A percentile compares a stretch with the other conserved stretches of the same genome.
These are phyloP conservation scores for Lasioglossum lativentre DNA, from an alignment of 2,888 invertebrate genomes.

Conservation along the genomic window DNA sequence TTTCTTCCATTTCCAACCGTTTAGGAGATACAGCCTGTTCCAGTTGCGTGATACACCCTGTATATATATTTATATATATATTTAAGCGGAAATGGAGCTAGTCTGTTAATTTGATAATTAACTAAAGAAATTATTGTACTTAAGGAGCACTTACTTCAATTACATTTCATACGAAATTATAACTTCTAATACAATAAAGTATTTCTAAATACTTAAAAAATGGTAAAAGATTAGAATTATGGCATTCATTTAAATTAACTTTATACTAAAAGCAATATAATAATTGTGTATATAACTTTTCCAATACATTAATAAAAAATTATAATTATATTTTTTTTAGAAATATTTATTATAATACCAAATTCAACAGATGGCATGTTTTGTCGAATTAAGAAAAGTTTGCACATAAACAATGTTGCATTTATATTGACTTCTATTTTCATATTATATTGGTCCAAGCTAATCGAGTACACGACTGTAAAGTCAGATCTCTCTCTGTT, in stretches of 20 bases:
- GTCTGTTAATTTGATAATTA: slow-evolving; percentile 25
- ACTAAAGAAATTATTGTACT: slow-evolving; percentile 20
- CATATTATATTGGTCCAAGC: slow-evolving; percentile 46
- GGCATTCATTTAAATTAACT: slow-evolving; percentile 15
- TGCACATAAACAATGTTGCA: slow-evolving; percentile 37
- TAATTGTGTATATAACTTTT: slow-evolving; percentile 51
- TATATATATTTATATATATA: slow-evolving; percentile 15
- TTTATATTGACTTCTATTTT: slow-evolving; percentile 55
- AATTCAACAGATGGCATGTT: slow-evolving; percentile 57
- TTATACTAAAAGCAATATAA: slow-evolving; percentile 18
- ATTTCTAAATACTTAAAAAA: slow-evolving; percentile 24
- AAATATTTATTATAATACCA: slow-evolving; percentile 62
- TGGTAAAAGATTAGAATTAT: slow-evolving; percentile 21
- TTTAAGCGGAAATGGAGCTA: slow-evolving; percentile 24
- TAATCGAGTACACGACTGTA: slow-evolving; percentile 36
- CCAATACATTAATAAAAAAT: slow-evolving; percentile 49
- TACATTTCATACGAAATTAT: slow-evolving; percentile 39
- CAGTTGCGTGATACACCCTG: background rate
- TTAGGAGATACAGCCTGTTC: too few species aligned
- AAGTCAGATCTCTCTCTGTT: slow-evolving; percentile 41
- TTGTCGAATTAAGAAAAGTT: slow-evolving; percentile 53
- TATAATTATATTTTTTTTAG: slow-evolving; percentile 42
- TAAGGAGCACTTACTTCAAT: slow-evolving; percentile 29
- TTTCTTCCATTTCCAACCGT: too few species aligned
- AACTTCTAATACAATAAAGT: slow-evolving; percentile 20